Evolutionary conservation across 2,888 invertebrate species (phyloP), one percentile per base, ranked within the genome.

Genomic region (Leptopterna dolabrata): DNA sequence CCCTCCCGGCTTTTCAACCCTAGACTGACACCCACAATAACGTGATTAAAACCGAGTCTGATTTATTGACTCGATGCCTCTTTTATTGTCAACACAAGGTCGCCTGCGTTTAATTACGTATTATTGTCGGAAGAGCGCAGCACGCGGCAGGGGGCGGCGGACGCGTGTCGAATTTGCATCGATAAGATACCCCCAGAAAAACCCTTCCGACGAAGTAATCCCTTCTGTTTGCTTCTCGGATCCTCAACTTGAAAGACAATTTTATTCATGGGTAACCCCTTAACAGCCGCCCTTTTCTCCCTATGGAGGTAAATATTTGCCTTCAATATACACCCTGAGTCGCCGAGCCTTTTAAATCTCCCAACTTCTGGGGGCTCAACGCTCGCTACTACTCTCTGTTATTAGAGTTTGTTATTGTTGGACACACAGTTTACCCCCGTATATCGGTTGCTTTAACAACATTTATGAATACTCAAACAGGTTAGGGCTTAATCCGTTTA

Each of bases 71-170:
- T 83, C 78, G 87, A 63, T 82, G 55, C 45, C 71, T 84, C 83
- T 88, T 83, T 83, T 78, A 83, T 84, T 84, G 78, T 87, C 84
- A 84, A 84, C 71, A 47, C 51, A 51, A 51, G 55, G 30, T 27
- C 51, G 87, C 83, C 87, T 87, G 87, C 87, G 82, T 87, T 87
- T 84, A 87, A 87, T 87, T 87, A 87, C 88, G 81, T 55, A 85
- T 73, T 76, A 87, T 83, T 76, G 87, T 82, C 71, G 29, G 83
- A 47, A 45, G 51, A 81, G 55, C 45, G 51, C 63, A 63, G 63
- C 63, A 63, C 63, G 63, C 63, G 63, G 73, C 19, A n/a, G 81
- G 55, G 55, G 43, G 4, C 30, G n/a, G n/a, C 76, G 86, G 19
- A 76, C 76, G 78, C 16, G 51, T 82, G 87, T 80, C 85, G 87